Evolutionary conservation across 2,113 vertebrate genomes (phyloP).

Genomic region (Procavia capensis): DNA sequence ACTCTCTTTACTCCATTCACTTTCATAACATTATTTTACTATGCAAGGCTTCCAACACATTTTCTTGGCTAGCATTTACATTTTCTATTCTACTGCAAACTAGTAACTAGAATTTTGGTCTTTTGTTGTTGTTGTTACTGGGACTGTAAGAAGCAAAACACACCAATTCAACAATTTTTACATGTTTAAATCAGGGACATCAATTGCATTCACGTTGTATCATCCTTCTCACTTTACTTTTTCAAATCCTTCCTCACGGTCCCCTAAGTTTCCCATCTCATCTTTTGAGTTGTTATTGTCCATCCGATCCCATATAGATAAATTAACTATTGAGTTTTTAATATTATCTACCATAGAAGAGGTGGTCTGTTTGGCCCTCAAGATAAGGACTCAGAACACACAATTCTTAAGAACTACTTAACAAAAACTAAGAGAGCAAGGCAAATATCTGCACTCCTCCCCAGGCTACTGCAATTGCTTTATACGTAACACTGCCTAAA

Average conservation of each 20-base stretch:
- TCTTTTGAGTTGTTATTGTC: background rate
- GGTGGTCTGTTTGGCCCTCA: background rate
- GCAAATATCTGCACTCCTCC: background rate
- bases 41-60: background rate
- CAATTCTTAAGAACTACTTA: conserved; percentile 11
- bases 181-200: background rate
- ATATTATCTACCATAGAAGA: background rate
- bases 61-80: background rate
- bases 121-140: background rate
- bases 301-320: too few relatives aligned
- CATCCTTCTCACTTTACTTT: too few relatives aligned
- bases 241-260: background rate
- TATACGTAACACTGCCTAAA: background rate
- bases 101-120: background rate
- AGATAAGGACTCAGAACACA: background rate
- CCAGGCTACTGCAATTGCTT: background rate
- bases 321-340: background rate
- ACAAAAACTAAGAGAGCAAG: background rate
- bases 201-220: background rate
- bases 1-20: background rate
- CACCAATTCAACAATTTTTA: background rate
- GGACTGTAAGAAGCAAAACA: background rate
- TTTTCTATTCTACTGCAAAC: background rate
- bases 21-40: background rate
- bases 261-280: too few relatives aligned